A percentile compares a stretch with the other conserved stretches of the same genome.
Conservation (phyloP, 92 coral and sea anemone species). For the Siderastrea siderea region DNA sequence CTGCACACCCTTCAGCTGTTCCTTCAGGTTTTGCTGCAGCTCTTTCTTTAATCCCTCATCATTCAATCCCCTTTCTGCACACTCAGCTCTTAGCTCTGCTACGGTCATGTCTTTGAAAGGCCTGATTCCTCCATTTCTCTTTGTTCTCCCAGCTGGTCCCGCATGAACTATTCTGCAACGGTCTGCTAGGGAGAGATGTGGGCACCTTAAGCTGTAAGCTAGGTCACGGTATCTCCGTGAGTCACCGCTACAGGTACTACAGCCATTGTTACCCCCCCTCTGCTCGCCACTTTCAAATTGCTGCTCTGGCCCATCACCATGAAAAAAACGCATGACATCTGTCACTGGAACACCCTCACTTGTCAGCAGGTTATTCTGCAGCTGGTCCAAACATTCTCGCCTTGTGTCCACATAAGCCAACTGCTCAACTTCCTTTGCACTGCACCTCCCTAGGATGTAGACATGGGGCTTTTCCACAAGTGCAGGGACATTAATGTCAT, state of each 20-base stretch:
- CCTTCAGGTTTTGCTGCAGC: slow-evolving; percentile 21
- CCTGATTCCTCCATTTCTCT: slow-evolving; percentile 41
- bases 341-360: slow-evolving; percentile 1
- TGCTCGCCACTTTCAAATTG: slow-evolving; percentile 53
- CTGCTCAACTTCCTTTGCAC: slow-evolving; percentile 46
- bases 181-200: slow-evolving; percentile 36
- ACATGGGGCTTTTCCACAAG: slow-evolving; percentile 56
- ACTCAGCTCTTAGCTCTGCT: slow-evolving; percentile 10
- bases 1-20: slow-evolving; percentile 17
- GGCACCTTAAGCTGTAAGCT: slow-evolving; percentile 8
- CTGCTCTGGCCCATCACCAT: slow-evolving; percentile 49
- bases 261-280: slow-evolving; percentile 54
- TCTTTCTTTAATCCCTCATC: slow-evolving; percentile 19
- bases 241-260: slow-evolving; percentile 38
- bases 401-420: slow-evolving; percentile 50
- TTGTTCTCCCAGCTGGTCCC: slow-evolving; percentile 34
- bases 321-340: slow-evolving; percentile 43
- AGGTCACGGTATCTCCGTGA: slow-evolving; percentile 32
- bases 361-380: slow-evolving; percentile 25
- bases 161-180: slow-evolving; percentile 2
- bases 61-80: slow-evolving; percentile 1
- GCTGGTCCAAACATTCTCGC: slow-evolving; percentile 41
- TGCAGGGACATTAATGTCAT: slow-evolving; percentile 32
- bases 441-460: slow-evolving; percentile 56
- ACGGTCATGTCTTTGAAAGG: slow-evolving; percentile 41